Percentiles rank a stretch among this genome's conserved stretches.
Evolutionary conservation across 1,140 invertebrate genomes (phyloP).

Genomic region (Bombus waltoni): DNA sequence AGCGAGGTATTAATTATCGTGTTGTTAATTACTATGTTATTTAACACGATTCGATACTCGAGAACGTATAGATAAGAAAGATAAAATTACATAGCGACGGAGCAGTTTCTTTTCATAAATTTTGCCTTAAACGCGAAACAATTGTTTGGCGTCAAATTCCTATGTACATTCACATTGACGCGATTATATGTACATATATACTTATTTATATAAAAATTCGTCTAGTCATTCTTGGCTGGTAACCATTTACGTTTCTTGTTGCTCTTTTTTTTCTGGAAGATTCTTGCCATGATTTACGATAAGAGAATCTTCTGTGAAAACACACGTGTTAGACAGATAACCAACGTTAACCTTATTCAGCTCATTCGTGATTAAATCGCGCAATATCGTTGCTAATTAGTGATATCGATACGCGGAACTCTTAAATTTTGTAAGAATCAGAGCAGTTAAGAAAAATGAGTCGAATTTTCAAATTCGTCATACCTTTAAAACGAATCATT

Average conservation of each 20-base stretch:
- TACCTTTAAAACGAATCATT: background rate
- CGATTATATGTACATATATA: background rate
- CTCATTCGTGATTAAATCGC: constrained; percentile 1
- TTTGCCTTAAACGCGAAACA: background rate
- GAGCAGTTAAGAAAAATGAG: background rate
- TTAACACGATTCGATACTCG: background rate
- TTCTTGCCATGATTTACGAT: background rate
- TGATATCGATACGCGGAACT: background rate
- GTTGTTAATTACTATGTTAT: background rate
- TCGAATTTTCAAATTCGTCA: background rate
- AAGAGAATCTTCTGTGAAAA: constrained; percentile 18
- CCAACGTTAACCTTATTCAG: background rate
- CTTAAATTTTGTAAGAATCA: background rate
- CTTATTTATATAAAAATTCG: background rate
- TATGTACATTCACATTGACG: background rate
- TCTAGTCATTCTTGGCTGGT: background rate
- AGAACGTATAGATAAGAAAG: background rate
- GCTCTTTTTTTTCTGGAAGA: background rate
- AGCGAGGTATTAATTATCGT: background rate
- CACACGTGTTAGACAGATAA: constrained; percentile 17
- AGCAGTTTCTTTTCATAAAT: background rate
- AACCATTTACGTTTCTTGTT: background rate
- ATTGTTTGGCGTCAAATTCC: background rate
- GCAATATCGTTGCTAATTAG: background rate
- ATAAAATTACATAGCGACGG: background rate